phyloP scores from a whole-genome alignment of 1,140 invertebrate genomes.

The Elymnias hypermnestra region DNA sequence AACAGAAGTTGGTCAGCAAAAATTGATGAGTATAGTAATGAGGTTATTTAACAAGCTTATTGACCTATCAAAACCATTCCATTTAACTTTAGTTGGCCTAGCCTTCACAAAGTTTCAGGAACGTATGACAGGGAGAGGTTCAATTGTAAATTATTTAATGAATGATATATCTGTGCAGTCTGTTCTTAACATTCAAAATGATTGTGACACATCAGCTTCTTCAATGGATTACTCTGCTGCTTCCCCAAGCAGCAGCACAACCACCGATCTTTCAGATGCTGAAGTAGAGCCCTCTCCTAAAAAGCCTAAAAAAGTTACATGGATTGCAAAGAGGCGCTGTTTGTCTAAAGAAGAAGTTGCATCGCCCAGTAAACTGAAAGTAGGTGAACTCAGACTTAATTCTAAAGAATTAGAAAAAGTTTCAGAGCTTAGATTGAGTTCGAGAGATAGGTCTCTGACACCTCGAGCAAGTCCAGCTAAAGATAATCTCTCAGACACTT shows the following conservation, averaged over 20 bases:
- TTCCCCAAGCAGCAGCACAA: constrained; percentile 76
- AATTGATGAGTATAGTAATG: constrained; percentile 83
- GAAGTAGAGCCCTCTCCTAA: constrained; percentile 84
- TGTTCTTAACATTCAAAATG: constrained; percentile 78
- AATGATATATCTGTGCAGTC: constrained; percentile 84
- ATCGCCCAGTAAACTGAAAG: constrained; percentile 78
- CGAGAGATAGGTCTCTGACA: constrained; percentile 69
- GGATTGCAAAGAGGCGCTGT: constrained; percentile 68
- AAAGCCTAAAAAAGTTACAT: constrained; percentile 75
- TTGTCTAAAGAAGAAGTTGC: constrained; percentile 71
- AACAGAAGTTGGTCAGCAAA: constrained; percentile 77
- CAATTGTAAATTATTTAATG: constrained; percentile 84
- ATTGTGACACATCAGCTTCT: constrained; percentile 73
- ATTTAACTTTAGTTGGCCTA: constrained; percentile 85
- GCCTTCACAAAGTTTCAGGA: constrained; percentile 88
- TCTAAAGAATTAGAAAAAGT: constrained; percentile 75
- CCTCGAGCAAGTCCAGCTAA: constrained; percentile 64
- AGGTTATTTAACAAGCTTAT: constrained; percentile 85
- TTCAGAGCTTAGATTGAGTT: constrained; percentile 65
- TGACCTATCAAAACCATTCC: constrained; percentile 83
- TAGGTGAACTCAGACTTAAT: constrained; percentile 78
- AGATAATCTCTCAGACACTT: constrained; percentile 59
- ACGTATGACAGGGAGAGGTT: constrained; percentile 78
- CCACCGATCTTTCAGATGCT: constrained; percentile 72
- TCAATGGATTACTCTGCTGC: constrained; percentile 75